Conservation (phyloP, 2,113 vertebrate genomes). For the Apteryx mantelli region DNA sequence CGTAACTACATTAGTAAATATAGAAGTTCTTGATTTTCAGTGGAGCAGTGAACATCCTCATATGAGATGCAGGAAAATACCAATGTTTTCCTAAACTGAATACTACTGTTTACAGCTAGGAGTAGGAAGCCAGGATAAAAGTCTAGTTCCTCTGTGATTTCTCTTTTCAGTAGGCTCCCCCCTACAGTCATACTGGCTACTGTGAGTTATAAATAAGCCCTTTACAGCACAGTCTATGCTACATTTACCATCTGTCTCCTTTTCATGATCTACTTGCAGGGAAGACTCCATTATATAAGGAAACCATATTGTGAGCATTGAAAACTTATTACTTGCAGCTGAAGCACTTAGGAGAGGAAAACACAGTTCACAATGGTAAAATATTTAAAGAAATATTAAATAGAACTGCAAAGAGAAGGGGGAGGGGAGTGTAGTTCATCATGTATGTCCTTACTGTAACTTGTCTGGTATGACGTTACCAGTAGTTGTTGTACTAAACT, state of each 20-base stretch:
- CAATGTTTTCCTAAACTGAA: neutral
- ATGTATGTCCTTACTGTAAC: neutral
- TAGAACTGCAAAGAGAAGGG: neutral
- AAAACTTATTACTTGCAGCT: slow-evolving; percentile 29
- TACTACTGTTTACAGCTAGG: neutral
- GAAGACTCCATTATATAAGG: slow-evolving; percentile 33
- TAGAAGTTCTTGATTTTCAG: neutral
- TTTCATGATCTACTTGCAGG: slow-evolving; percentile 27
- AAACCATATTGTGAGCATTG: slow-evolving; percentile 9
- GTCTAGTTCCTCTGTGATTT: neutral
- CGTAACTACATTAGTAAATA: neutral
- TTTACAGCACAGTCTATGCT: neutral
- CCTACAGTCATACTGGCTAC: neutral
- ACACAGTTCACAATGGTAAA: neutral
- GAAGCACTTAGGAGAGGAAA: neutral
- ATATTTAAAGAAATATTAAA: neutral
- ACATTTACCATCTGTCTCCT: slow-evolving; percentile 57
- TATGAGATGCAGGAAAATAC: neutral
- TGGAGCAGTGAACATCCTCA: neutral
- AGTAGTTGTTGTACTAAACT: slow-evolving; percentile 50
- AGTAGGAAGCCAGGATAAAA: neutral
- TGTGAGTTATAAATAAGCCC: slow-evolving; percentile 66
- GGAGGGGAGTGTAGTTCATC: neutral
- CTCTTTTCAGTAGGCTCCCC: slow-evolving; percentile 7
- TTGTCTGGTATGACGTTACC: slow-evolving; percentile 18